Percentiles rank a stretch among this genome's conserved stretches.
Conservation (phyloP, 1,140 invertebrate genomes). For the Rhynchophorus ferrugineus region DNA sequence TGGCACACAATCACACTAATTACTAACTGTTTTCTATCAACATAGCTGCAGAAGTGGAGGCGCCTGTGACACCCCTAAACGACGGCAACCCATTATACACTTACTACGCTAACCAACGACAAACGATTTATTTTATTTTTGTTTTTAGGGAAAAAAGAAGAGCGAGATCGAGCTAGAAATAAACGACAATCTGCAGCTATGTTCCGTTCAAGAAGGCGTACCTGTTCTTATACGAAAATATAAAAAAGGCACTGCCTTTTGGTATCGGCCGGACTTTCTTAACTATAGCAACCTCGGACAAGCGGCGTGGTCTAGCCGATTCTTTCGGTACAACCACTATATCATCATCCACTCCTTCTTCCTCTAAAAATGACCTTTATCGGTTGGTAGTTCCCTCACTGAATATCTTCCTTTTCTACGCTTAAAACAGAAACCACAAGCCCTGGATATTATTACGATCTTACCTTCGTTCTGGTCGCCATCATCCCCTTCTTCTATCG, state of each 20-base stretch:
- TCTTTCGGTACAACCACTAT: constrained; percentile 34
- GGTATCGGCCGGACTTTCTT: constrained; percentile 92
- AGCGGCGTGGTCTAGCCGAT: constrained; percentile 74
- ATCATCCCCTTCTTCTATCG: constrained; percentile 50
- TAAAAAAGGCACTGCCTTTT: constrained; percentile 86
- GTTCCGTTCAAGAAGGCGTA: constrained; percentile 43
- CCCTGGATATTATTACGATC: constrained; percentile 5
- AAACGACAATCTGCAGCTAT: constrained; percentile 34
- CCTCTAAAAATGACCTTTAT: constrained; percentile 41
- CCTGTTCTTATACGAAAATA: constrained; percentile 92
- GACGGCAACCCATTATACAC: too few species aligned
- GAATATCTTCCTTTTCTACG: constrained; percentile 7
- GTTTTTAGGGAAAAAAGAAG: not conserved
- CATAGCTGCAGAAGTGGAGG: constrained; percentile 37
- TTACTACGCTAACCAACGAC: not conserved
- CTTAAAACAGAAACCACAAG: constrained; percentile 12
- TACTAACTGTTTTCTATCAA: constrained; percentile 35
- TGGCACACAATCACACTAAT: constrained; percentile 34
- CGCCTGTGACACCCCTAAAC: too few species aligned
- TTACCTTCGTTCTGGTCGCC: constrained; percentile 46
- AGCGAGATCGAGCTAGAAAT: not conserved
- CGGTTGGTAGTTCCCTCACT: constrained; percentile 22
- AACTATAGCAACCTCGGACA: constrained; percentile 84
- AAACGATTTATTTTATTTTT: not conserved
- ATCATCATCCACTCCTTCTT: constrained; percentile 36